Base-by-base conservation (phyloP, 1,140 invertebrate genomes). In the Neuroterus valhalla region DNA sequence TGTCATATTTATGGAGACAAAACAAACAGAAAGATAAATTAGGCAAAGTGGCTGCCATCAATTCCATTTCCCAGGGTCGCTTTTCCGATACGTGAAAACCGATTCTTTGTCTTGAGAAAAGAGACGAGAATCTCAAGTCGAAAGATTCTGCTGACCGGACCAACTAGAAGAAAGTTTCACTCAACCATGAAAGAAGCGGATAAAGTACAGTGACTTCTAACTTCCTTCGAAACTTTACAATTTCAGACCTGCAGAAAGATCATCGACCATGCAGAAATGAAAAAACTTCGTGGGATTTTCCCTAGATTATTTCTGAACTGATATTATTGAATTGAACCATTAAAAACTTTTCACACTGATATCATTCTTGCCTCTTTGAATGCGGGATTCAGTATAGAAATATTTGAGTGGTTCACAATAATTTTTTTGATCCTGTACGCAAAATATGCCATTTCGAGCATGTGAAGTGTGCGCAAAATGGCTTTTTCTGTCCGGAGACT, bases 21-120 rank as follows among this genome's bases (percentile, higher is more conserved):
- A 38, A n/a, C 55, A 62, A 62, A 62, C 52, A 55, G 52, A 62
- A 31, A n/a, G 23, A 62, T 62, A 38, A 62, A 62, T 62, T 62
- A 2, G 3, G 5, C 2, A 62, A n/a, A 55, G 12, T 23, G 3
- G 6, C 46, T 48, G 5, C 46, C 12, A 23, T 55, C 21, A 23
- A 62, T 62, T 62, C 31, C 26, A 62, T 62, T 31, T 62, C 31
- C 14, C 15, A 38, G 31, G 55, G 31, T 52, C 23, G 10, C 4
- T 19, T 10, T 38, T 21, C 50, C 12, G 50, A 52, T 1, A n/a
- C 23, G 55, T 62, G 55, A 62, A 62, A 62, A 31, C n/a, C 55
- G 21, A 62, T 62, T 62, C 55, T n/a, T 55, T 55, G 19, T 55
- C 21, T 31, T 26, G 52, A 21, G 14, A 55, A 55, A 55, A 55